Percentiles rank a stretch among this genome's conserved stretches.
Evolutionary conservation across 2,113 vertebrate genomes (phyloP).

Genomic region (Micronisus gabar): DNA sequence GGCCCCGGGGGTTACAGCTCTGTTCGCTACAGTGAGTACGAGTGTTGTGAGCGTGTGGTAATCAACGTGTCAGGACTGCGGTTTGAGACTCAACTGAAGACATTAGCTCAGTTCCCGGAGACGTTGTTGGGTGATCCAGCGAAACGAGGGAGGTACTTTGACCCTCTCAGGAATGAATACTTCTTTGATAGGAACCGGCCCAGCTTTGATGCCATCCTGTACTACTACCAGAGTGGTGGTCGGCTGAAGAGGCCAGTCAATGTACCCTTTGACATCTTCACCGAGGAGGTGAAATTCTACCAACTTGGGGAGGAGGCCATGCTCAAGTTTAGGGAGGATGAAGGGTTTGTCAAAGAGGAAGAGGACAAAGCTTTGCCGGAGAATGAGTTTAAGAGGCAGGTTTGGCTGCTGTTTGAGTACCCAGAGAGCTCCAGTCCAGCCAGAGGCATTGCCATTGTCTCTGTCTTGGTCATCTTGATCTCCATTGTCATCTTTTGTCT

Average conservation of each 20-base stretch:
- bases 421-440: slow-evolving; percentile 96
- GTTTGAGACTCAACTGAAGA: slow-evolving; percentile 96
- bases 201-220: slow-evolving; percentile 96
- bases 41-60: slow-evolving; percentile 94
- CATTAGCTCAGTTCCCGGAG: slow-evolving; percentile 94
- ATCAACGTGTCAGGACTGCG: slow-evolving; percentile 96
- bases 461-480: slow-evolving; percentile 95
- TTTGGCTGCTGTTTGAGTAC: slow-evolving; percentile 98
- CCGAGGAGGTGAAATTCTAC: slow-evolving; percentile 97
- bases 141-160: slow-evolving; percentile 93
- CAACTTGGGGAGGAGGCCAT: slow-evolving; percentile 95
- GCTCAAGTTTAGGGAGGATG: slow-evolving; percentile 95
- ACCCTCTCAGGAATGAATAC: slow-evolving; percentile 96
- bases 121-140: slow-evolving; percentile 91
- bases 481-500: slow-evolving; percentile 98
- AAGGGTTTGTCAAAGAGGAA: slow-evolving; percentile 95
- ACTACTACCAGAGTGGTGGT: slow-evolving; percentile 95
- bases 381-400: slow-evolving; percentile 94
- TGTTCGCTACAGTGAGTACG: slow-evolving; percentile 85
- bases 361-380: slow-evolving; percentile 91
- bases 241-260: slow-evolving; percentile 93
- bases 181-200: slow-evolving; percentile 97
- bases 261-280: slow-evolving; percentile 96
- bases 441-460: slow-evolving; percentile 94
- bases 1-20: slow-evolving; percentile 80